Conservation (phyloP, 1,140 invertebrate genomes). For the Drosophila lowei region DNA sequence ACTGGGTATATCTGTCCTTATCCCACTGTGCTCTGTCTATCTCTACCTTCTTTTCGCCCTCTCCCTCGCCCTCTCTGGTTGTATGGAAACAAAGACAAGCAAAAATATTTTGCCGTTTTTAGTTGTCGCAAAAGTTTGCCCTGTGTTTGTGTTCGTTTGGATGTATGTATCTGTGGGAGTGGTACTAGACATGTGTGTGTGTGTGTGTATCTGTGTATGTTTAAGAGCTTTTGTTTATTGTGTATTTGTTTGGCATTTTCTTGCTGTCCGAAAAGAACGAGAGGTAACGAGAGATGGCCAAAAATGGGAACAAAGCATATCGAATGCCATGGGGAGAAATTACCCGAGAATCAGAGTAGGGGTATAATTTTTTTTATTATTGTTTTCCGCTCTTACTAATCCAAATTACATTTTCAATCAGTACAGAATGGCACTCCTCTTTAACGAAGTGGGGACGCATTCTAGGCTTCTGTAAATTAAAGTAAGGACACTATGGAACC, state of each 20-base stretch:
- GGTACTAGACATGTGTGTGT: constrained; percentile 22
- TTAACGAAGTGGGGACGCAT: background rate
- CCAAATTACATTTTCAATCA: constrained; percentile 1
- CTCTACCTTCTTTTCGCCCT: background rate
- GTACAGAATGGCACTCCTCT: no score
- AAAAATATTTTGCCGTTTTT: constrained; percentile 78
- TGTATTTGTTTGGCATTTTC: constrained; percentile 72
- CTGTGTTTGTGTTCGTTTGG: constrained; percentile 19
- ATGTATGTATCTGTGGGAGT: constrained; percentile 7
- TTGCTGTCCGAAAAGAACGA: constrained; percentile 46
- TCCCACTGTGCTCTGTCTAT: background rate
- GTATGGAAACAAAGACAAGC: constrained; percentile 60
- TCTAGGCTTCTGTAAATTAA: no score
- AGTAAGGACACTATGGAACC: no score
- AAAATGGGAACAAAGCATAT: constrained; percentile 48
- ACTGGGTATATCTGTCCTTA: background rate
- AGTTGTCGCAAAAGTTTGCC: constrained; percentile 77
- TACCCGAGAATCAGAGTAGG: background rate
- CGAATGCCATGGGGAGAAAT: constrained; percentile 14
- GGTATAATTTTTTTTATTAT: constrained; percentile 22
- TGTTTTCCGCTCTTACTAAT: constrained; percentile 13
- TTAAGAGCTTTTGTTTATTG: constrained; percentile 67
- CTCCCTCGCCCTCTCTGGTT: background rate
- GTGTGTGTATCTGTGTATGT: constrained; percentile 38
- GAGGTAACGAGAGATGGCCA: constrained; percentile 52